phyloP scores from a whole-genome alignment of 2,113 vertebrate genomes.

The Indri indri region DNA sequence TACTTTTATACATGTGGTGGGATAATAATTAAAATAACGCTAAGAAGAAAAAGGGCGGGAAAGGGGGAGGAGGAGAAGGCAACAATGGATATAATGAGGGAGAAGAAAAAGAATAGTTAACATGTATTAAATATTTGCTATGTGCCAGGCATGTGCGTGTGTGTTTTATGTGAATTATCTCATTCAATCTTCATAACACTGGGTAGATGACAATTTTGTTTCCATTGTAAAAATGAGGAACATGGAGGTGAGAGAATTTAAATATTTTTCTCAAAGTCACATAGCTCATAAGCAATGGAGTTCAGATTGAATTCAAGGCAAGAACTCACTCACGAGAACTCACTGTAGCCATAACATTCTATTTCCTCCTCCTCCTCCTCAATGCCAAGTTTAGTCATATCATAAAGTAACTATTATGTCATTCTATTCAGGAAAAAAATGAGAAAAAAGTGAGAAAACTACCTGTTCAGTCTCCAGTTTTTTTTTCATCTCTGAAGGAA shows the following conservation, averaged over 20 bases:
- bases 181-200: not conserved
- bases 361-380: not conserved
- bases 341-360: not conserved
- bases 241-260: not conserved
- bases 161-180: not conserved
- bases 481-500: slow-evolving; percentile 56
- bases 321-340: not conserved
- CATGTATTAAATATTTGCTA: not conserved
- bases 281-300: not conserved
- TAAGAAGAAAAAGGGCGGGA: not conserved
- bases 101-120: not conserved
- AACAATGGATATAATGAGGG: not conserved
- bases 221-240: not conserved
- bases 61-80: not conserved
- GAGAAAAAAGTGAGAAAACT: not conserved
- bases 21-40: not conserved
- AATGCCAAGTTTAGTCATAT: not conserved
- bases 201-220: not conserved
- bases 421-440: not conserved
- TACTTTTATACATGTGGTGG: not conserved
- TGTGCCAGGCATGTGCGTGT: not conserved
- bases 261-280: not conserved
- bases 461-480: slow-evolving; percentile 54
- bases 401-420: not conserved
- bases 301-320: not conserved